Evolutionary conservation across 2,888 invertebrate species (phyloP).

Genomic region (Chloromyia formosa): DNA sequence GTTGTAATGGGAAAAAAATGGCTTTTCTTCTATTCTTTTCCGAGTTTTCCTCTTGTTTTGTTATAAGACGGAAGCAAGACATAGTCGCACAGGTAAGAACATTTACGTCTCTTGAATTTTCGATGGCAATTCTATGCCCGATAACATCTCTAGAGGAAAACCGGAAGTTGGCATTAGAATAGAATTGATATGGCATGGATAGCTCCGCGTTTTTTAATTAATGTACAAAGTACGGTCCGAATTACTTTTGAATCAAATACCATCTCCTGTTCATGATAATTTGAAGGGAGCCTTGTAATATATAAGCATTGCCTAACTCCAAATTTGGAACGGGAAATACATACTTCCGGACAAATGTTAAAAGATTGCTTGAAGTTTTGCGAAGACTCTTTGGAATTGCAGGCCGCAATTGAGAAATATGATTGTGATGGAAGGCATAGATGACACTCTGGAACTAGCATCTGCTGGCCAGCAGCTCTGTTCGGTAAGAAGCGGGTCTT

Average conservation of each 20-base stretch:
- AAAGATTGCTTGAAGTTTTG: background rate
- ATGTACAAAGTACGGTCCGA: background rate
- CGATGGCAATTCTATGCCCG: background rate
- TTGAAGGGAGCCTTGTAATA: background rate
- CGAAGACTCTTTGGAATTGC: too few species aligned
- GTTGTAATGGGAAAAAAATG: background rate
- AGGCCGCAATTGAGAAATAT: too few species aligned
- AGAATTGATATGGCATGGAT: background rate
- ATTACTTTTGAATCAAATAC: background rate
- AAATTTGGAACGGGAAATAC: background rate
- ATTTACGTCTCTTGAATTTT: background rate
- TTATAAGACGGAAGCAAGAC: background rate
- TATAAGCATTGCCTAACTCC: background rate
- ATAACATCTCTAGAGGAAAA: conserved; percentile 9
- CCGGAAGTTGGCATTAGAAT: conserved; percentile 25
- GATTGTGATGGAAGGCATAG: too few species aligned
- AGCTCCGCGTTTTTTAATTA: background rate
- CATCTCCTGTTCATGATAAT: background rate
- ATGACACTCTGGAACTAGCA: too few species aligned
- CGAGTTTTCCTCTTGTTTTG: background rate
- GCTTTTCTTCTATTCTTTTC: background rate
- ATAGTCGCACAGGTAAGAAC: background rate
- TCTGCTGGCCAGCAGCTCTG: too few species aligned
- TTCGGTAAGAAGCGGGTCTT: too few species aligned
- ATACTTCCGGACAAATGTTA: background rate